Percentiles rank a stretch among this genome's conserved stretches.
phyloP scores from a whole-genome alignment of 2,113 vertebrate species.

The Microtus ochrogaster region DNA sequence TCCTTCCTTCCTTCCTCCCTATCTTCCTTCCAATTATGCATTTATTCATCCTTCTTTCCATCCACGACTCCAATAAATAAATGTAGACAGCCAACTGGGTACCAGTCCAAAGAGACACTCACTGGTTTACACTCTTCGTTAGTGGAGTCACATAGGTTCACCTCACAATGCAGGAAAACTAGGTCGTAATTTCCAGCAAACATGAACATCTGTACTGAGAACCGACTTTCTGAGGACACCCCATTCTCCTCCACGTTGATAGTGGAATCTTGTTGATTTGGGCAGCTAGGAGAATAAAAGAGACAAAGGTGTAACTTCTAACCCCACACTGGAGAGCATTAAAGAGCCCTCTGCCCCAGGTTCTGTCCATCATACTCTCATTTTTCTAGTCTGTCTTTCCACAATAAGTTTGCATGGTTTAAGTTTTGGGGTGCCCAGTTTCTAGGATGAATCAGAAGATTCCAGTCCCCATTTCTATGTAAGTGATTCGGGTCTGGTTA shows the following conservation, averaged over 20 bases:
- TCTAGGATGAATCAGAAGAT: neutral
- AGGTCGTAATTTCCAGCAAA: conserved; percentile 78
- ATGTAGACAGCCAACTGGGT: neutral
- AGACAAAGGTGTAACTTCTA: neutral
- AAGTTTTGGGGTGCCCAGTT: neutral
- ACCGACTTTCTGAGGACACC: conserved; percentile 65
- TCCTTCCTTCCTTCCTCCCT: too few relatives aligned
- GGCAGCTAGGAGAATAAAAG: conserved; percentile 60
- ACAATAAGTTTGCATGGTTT: neutral
- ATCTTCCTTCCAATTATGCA: neutral
- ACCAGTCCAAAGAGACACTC: conserved; percentile 41
- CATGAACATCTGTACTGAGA: conserved; percentile 81
- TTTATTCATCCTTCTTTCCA: neutral
- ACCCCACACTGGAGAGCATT: neutral
- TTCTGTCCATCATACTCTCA: neutral
- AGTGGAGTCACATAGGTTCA: conserved; percentile 71
- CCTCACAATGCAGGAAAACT: conserved; percentile 80
- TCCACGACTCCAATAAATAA: neutral
- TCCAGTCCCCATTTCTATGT: neutral
- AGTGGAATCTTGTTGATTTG: conserved; percentile 71
- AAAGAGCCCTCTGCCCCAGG: neutral
- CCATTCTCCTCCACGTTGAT: conserved; percentile 76
- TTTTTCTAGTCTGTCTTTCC: neutral
- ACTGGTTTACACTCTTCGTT: conserved; percentile 73
- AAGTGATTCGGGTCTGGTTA: neutral